These are phyloP conservation scores for Rhadina sibilatrix DNA, from an alignment of 2,113 vertebrate species.

Conservation along the genomic window DNA sequence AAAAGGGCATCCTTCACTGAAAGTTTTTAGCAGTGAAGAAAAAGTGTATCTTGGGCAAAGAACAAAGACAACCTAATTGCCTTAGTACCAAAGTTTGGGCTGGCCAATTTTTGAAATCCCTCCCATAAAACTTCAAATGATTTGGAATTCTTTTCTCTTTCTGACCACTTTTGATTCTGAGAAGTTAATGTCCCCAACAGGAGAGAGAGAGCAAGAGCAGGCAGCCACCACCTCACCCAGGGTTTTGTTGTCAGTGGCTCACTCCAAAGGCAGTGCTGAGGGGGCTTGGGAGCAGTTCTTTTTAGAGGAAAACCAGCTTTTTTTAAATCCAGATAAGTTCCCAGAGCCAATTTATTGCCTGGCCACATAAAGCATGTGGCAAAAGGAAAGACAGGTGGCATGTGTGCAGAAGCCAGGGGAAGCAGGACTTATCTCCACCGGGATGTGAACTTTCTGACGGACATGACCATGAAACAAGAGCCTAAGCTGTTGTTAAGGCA, in stretches of 20 bases:
- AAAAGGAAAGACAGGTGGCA: not conserved
- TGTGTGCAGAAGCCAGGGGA: fast-evolving
- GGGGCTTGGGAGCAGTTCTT: fast-evolving
- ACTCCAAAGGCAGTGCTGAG: not conserved
- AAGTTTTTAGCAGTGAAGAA: not conserved
- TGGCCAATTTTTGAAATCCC: not conserved
- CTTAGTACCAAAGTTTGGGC: not conserved
- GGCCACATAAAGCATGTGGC: not conserved
- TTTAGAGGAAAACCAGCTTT: not conserved
- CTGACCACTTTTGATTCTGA: not conserved
- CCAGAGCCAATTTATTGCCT: not conserved
- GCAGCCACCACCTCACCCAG: not conserved
- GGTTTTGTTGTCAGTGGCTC: not conserved
- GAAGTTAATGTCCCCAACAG: not conserved
- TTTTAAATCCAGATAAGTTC: not conserved
- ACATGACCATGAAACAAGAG: not conserved
- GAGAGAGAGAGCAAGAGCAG: fast-evolving
- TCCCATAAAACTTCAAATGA: not conserved
- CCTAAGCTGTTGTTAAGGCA: not conserved
- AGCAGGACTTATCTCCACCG: not conserved
- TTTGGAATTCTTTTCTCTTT: not conserved
- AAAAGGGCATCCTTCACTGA: not conserved
- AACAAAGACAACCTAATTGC: not conserved
- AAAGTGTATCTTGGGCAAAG: fast-evolving
- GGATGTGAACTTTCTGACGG: not conserved